Conservation (phyloP, 2,113 vertebrate genomes). For the Gymnarchus niloticus region DNA sequence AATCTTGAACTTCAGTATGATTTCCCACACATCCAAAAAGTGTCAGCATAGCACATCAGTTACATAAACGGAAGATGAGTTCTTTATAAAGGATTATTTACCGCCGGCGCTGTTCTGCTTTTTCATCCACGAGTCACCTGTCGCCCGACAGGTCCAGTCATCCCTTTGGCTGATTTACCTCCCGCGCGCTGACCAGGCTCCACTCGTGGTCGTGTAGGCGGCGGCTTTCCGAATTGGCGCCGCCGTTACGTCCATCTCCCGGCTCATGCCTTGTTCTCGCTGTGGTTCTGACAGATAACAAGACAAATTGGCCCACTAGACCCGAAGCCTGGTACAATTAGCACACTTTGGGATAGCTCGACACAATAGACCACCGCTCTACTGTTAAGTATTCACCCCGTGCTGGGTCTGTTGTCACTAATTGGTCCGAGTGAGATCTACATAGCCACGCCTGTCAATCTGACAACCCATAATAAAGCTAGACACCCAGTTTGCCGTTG, state of each 20-base stretch:
- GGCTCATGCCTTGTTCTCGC: constrained; percentile 24
- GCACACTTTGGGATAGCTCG: constrained; percentile 17
- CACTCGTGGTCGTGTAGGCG: neutral
- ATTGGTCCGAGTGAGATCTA: constrained; percentile 46
- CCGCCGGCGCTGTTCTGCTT: neutral
- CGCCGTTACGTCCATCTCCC: constrained; percentile 43
- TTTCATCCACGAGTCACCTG: neutral
- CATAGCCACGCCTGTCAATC: constrained; percentile 38
- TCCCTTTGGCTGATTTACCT: neutral
- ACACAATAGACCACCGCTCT: neutral
- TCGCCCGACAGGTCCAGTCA: neutral
- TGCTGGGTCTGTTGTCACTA: constrained; percentile 39
- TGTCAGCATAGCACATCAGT: neutral
- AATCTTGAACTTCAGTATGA: no score
- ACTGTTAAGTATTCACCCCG: neutral
- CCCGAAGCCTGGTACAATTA: constrained; percentile 20
- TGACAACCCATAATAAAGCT: constrained; percentile 34
- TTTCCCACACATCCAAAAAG: neutral
- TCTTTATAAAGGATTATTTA: neutral
- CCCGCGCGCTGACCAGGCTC: neutral
- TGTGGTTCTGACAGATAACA: constrained; percentile 32
- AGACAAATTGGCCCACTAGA: constrained; percentile 32
- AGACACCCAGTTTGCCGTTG: neutral
- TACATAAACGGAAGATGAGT: neutral
- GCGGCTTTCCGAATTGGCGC: constrained; percentile 41